These are phyloP conservation scores for Gisinianus flammeolus DNA, from an alignment of 2,888 invertebrate species.

Conservation along the genomic window DNA sequence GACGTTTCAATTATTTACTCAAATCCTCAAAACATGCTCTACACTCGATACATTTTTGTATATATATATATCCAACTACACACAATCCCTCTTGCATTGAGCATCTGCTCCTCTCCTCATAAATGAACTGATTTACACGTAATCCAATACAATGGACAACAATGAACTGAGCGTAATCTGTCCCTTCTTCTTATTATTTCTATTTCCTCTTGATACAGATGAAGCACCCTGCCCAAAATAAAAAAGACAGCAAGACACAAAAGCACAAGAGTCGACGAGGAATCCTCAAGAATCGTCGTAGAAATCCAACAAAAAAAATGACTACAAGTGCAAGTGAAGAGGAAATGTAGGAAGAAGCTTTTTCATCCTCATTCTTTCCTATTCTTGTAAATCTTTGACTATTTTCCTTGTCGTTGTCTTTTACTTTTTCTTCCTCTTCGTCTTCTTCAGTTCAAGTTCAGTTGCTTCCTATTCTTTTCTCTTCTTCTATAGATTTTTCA, in stretches of 20 bases:
- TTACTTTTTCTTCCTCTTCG: background rate
- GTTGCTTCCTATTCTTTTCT: slow-evolving; percentile 10
- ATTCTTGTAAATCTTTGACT: too few relatives aligned
- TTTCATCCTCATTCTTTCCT: too few relatives aligned
- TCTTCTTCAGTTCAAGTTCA: slow-evolving; percentile 25
- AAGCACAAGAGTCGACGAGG: background rate
- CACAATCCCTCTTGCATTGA: background rate
- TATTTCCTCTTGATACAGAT: background rate
- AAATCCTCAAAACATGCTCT: slow-evolving; percentile 2
- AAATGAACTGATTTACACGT: slow-evolving; percentile 26
- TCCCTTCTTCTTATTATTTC: slow-evolving; percentile 2
- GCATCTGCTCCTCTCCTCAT: slow-evolving; percentile 18
- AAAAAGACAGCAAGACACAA: background rate
- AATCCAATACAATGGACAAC: too few relatives aligned
- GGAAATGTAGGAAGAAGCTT: background rate
- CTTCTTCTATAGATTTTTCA: slow-evolving; percentile 7
- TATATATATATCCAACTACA: background rate
- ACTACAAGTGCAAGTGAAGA: too few relatives aligned
- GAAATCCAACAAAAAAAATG: background rate
- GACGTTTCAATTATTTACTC: slow-evolving; percentile 45
- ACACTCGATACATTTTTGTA: background rate
- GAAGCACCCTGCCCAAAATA: background rate
- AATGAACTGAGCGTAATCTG: slow-evolving; percentile 9
- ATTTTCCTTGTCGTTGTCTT: slow-evolving; percentile 8
- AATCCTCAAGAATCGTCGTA: background rate